Conservation (phyloP, 2,888 invertebrate species). For the Odontocolon sp. region DNA sequence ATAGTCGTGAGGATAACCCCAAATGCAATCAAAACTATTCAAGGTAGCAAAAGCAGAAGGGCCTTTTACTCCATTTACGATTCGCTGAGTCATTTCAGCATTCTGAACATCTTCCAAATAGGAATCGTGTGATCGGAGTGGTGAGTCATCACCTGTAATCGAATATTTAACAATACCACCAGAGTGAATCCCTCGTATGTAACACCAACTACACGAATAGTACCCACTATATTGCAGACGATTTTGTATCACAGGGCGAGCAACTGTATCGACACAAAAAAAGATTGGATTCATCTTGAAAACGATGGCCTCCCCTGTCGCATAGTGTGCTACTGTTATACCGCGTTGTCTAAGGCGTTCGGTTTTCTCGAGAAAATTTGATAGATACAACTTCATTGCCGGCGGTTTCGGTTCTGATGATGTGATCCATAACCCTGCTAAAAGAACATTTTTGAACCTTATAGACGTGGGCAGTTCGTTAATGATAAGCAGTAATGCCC, state of each 20-base stretch:
- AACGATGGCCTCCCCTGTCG: constrained; percentile 9
- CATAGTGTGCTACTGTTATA: background rate
- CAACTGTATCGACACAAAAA: constrained; percentile 20
- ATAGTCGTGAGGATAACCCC: constrained; percentile 50
- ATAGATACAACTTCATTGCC: constrained; percentile 34
- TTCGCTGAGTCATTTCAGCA: background rate
- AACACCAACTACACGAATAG: constrained; percentile 32
- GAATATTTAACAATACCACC: constrained; percentile 26
- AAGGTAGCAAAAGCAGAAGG: constrained; percentile 7
- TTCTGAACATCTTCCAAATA: background rate
- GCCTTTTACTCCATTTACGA: constrained; percentile 46
- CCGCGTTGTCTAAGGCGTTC: background rate
- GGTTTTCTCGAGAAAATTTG: constrained; percentile 6
- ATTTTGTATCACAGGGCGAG: constrained; percentile 13
- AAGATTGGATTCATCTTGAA: constrained; percentile 28
- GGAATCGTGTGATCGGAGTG: constrained; percentile 13
- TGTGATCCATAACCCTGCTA: constrained; percentile 28
- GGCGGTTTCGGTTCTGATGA: constrained; percentile 27
- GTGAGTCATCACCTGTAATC: constrained; percentile 1
- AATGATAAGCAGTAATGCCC: constrained; percentile 33
- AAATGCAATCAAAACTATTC: constrained; percentile 44
- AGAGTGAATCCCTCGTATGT: constrained; percentile 9
- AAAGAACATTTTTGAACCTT: constrained; percentile 31
- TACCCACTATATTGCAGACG: constrained; percentile 26
- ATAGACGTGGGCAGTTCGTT: constrained; percentile 42